Conservation (phyloP, 2,797 vertebrate species). For the Pangasius larnaudii region DNA sequence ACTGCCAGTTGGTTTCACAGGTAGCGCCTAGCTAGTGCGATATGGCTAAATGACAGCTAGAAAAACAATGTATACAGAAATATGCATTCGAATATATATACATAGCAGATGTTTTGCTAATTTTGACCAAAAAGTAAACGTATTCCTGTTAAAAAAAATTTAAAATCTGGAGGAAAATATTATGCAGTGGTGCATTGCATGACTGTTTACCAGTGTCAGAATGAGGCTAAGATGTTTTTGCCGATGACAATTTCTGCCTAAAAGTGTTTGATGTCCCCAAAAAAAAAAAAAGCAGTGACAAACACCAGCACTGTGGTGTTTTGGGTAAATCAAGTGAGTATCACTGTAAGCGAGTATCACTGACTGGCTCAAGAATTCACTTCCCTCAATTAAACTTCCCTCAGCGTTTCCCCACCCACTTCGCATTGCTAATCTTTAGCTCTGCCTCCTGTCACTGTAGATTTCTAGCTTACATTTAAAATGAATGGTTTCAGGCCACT, state of each 20-base stretch:
- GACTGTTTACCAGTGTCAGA: background rate
- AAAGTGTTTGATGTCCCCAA: background rate
- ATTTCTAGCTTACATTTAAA: background rate
- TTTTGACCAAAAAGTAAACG: background rate
- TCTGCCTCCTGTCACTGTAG: background rate
- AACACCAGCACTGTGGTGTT: background rate
- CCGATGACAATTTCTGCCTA: background rate
- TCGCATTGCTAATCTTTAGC: background rate
- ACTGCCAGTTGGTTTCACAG: background rate
- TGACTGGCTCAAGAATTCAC: background rate
- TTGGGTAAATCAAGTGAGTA: background rate
- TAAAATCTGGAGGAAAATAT: background rate
- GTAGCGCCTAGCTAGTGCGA: no score
- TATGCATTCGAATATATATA: background rate
- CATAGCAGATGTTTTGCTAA: background rate
- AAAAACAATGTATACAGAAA: background rate
- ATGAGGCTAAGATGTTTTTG: background rate
- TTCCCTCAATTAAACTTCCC: background rate
- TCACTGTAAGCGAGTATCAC: slow-evolving; percentile 6
- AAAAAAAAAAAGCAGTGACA: background rate
- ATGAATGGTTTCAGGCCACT: background rate
- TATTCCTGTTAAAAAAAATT: background rate
- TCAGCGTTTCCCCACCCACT: background rate
- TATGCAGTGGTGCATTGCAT: background rate
- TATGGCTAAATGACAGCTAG: background rate